Conservation (phyloP, 1,140 invertebrate species). For the Penaeus chinensis region DNA sequence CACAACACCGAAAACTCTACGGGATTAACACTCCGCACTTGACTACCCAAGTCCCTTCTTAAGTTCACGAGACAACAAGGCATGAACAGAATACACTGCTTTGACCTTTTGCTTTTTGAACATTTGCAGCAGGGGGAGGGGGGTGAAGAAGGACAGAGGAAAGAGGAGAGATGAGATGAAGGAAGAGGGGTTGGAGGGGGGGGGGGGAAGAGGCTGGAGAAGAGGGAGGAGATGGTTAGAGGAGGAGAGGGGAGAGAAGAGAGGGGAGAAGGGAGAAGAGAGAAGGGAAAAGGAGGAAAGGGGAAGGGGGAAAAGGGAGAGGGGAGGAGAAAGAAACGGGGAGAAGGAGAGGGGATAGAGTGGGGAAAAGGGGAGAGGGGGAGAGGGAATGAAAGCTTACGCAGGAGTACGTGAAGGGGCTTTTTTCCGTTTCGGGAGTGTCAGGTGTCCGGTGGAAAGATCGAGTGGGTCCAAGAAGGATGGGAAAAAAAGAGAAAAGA, state of each 20-base stretch:
- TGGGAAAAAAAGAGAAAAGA: too few species aligned
- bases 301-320: neutral
- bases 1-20: too few species aligned
- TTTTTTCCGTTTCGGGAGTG: too few species aligned
- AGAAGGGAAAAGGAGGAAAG: neutral
- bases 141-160: neutral
- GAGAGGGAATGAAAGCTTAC: neutral
- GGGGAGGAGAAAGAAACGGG: neutral
- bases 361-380: neutral
- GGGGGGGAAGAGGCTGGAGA: neutral
- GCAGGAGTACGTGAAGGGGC: too few species aligned
- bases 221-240: neutral
- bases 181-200: neutral
- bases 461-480: too few species aligned
- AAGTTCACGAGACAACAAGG: too few species aligned
- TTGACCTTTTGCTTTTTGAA: neutral
- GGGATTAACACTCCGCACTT: too few species aligned
- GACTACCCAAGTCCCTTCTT: neutral
- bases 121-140: too few species aligned
- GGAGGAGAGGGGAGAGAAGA: neutral
- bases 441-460: too few species aligned
- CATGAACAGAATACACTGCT: neutral
- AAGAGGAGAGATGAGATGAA: neutral
- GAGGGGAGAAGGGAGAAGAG: neutral
- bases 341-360: neutral